Base-by-base conservation (phyloP, 2,797 vertebrate genomes). In the Rhincodon typus region DNA sequence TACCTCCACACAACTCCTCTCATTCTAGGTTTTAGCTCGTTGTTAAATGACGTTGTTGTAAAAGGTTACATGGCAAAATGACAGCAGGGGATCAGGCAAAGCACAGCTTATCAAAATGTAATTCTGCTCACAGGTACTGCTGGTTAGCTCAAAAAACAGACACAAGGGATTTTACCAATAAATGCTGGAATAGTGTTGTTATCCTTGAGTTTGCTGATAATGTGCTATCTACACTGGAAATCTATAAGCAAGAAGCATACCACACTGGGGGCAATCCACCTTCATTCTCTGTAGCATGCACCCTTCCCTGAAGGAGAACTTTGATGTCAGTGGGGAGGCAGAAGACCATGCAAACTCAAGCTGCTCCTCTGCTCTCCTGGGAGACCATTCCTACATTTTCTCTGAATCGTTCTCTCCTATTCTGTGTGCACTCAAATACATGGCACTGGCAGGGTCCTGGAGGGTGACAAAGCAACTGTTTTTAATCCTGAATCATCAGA, bases 101-200 rank as follows among this genome's bases (percentile, higher is more conserved):
- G 94, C 94, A 95, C 23, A 95, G 46, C 42, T 77, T 70, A 27
- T 74, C 88, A 62, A 66, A n/a, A 66, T n/a, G 34, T 91, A n/a
- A 2, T 91, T n/a, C 67, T 50, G 42, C 70, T 77, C 46, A 77
- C n/a, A 53, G 23, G 10, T 23, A 95, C 42, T 34, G 72, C 46
- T 77, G 42, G 94, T 95, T 57, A 95, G 70, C 94, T 95, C 94
- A 95, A 69, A 95, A 74, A 94, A 94, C 15, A 74, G 94, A 95
- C 70, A 77, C 70, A 74, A 77, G 94, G 21, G 53, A 66, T 66
- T 94, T 46, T 94, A 23, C 23, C 25, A 46, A 30, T 72, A 70
- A 38, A 23, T 7, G 70, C n/a, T 12, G n/a, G 91, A 42, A 94
- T 62, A 30, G 34, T n/a, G 69, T 94, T 10, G 1, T 21, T 42